phyloP scores from a whole-genome alignment of 2,113 vertebrate genomes.

The Thomomys bottae region DNA sequence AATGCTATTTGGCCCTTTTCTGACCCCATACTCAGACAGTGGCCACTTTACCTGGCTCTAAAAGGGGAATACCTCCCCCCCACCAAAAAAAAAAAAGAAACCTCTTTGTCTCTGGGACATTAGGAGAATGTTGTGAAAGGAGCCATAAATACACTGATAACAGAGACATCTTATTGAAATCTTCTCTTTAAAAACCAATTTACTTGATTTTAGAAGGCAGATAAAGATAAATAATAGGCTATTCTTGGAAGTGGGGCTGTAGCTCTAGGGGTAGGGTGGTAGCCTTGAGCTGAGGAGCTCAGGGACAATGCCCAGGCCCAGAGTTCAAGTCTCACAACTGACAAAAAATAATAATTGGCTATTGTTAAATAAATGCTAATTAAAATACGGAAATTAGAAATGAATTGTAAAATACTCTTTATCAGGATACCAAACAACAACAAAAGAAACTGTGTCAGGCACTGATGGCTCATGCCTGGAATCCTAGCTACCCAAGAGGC shows the following conservation, averaged over 20 bases:
- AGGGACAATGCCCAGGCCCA: too few species aligned
- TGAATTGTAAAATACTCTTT: slow-evolving; percentile 6
- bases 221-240: slow-evolving; percentile 48
- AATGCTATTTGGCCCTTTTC: neutral
- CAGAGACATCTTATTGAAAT: slow-evolving; percentile 49
- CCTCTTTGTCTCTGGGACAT: slow-evolving; percentile 1
- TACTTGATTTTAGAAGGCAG: slow-evolving; percentile 53
- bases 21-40: neutral
- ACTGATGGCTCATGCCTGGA: too few species aligned
- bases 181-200: slow-evolving; percentile 26
- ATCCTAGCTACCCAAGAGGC: too few species aligned
- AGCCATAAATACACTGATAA: neutral
- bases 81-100: neutral
- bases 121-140: neutral
- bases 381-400: slow-evolving; percentile 52
- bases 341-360: too few species aligned
- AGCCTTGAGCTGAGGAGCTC: too few species aligned
- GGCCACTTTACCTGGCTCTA: slow-evolving; percentile 8
- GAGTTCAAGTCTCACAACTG: too few species aligned
- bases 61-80: neutral
- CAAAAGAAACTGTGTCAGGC: too few species aligned
- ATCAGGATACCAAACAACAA: neutral
- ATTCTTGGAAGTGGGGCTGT: too few species aligned
- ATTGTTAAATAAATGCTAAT: slow-evolving; percentile 52
- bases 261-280: too few species aligned